Percentiles rank a stretch among this genome's conserved stretches.
Evolutionary conservation across 2,888 invertebrate genomes (phyloP).

Genomic region (Machimus atricapillus): DNA sequence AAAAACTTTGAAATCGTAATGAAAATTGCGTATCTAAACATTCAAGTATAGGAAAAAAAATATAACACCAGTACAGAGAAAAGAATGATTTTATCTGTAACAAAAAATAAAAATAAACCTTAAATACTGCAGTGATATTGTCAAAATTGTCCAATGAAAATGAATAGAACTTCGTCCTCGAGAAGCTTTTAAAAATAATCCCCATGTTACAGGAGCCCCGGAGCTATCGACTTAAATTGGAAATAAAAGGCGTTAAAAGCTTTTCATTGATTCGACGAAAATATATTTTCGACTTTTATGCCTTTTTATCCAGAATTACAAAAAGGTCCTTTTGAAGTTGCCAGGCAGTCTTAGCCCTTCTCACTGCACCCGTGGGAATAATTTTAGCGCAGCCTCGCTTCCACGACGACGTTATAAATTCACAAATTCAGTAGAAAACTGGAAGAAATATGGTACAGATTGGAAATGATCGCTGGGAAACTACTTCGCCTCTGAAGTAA

Average conservation of each 20-base stretch:
- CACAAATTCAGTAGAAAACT: background rate
- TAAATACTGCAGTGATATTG: background rate
- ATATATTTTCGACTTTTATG: background rate
- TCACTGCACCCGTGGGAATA: background rate
- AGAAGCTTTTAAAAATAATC: background rate
- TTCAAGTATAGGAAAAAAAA: too few species aligned
- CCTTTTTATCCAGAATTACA: background rate
- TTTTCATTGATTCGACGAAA: background rate
- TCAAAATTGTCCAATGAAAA: background rate
- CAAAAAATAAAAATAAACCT: background rate
- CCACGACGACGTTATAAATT: background rate
- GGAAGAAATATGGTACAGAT: background rate
- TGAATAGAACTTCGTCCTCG: background rate
- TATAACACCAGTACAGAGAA: background rate
- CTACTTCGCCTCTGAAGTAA: background rate
- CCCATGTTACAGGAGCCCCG: background rate
- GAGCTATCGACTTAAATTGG: background rate
- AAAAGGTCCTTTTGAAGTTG: background rate
- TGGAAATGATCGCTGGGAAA: background rate
- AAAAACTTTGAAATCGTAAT: too few species aligned
- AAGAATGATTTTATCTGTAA: background rate
- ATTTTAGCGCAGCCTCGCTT: background rate
- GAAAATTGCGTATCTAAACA: too few species aligned
- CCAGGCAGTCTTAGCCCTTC: background rate
- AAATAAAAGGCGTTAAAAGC: slow-evolving; percentile 5